Base-by-base conservation (phyloP, 2,888 invertebrate species). In the Notocelia uddmanniana region DNA sequence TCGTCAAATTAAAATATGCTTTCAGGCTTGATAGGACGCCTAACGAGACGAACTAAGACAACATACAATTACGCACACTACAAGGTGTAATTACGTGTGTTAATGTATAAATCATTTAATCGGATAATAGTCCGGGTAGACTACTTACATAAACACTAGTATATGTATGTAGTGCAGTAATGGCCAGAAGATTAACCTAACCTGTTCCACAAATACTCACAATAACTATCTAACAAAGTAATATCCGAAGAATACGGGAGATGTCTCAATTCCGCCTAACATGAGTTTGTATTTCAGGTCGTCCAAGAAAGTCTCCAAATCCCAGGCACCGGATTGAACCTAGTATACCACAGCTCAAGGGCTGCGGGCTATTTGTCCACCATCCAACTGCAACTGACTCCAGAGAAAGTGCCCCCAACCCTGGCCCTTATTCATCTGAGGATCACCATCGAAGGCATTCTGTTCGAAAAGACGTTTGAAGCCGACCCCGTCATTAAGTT, bases 401-500 rank as follows among this genome's bases (percentile, higher is more conserved):
- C 98, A 0, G 97, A 97, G 79, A 94, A 94, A 45, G 97, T 98
- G 69, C 98, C 98, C 0, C 88, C 96, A 0, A 95, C 97, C 0
- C 90, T 99, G 54, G 96, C 97, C 73, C 93, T 98, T n/a, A 98
- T 99, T 68, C 98, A 99, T 86, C 91, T 99, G 66, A 95, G 97
- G 69, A 98, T 99, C 74, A 97, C 98, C 1, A 98, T 98, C 78
- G 99, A 99, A 90, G 99, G 99, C 11, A 98, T 98, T 70, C 94
- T 98, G 2, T 98, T 98, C 84, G 98, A 98, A 84, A 97, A 97
- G 84, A 96, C 96, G 0, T 99, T 99, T 85, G 99, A 99, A 90
- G 99, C 99, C 0, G 99, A 99, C 89, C 98, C 99, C 0, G 96
- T 98, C 45, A 98, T 99, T 76, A 99, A 98, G 84, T 99, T 98